Conservation (phyloP, 2,888 invertebrate genomes). For the Cartodere bifasciata region DNA sequence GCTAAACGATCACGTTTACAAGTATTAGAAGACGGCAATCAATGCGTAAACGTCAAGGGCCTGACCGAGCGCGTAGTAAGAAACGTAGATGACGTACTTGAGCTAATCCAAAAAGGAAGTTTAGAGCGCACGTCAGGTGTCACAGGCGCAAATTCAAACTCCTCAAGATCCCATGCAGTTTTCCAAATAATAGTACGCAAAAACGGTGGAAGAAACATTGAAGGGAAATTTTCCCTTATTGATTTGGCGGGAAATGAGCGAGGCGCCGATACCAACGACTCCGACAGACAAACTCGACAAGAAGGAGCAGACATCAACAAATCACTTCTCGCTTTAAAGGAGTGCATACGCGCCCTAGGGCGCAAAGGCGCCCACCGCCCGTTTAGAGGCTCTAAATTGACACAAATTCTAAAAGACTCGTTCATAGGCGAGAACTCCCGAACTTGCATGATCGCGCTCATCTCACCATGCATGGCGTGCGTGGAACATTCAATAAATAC, state of each 20-base stretch:
- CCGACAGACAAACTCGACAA: slow-evolving; percentile 81
- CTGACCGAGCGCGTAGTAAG: slow-evolving; percentile 78
- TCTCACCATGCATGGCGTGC: slow-evolving; percentile 90
- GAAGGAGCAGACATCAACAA: slow-evolving; percentile 98
- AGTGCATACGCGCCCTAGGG: slow-evolving; percentile 92
- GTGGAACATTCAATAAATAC: slow-evolving; percentile 98
- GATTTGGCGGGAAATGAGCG: slow-evolving; percentile 97
- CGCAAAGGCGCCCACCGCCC: slow-evolving; percentile 93
- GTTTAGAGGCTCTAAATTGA: slow-evolving; percentile 93
- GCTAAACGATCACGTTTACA: slow-evolving; percentile 88
- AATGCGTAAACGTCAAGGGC: slow-evolving; percentile 95
- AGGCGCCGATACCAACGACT: slow-evolving; percentile 96
- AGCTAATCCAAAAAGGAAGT: slow-evolving; percentile 83
- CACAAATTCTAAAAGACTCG: slow-evolving; percentile 89
- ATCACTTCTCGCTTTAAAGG: slow-evolving; percentile 88
- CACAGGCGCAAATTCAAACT: slow-evolving; percentile 96
- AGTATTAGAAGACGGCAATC: slow-evolving; percentile 93
- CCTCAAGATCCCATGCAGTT: slow-evolving; percentile 96
- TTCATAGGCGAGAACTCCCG: slow-evolving; percentile 97
- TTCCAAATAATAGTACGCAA: slow-evolving; percentile 86
- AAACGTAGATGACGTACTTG: slow-evolving; percentile 79
- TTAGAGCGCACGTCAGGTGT: slow-evolving; percentile 86
- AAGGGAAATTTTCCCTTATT: slow-evolving; percentile 97
- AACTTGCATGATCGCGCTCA: slow-evolving; percentile 99
- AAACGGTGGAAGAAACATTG: slow-evolving; percentile 62